Percentiles rank a stretch among this genome's conserved stretches.
phyloP scores from a whole-genome alignment of 2,888 invertebrate species.

The Hypomecis atomaria region DNA sequence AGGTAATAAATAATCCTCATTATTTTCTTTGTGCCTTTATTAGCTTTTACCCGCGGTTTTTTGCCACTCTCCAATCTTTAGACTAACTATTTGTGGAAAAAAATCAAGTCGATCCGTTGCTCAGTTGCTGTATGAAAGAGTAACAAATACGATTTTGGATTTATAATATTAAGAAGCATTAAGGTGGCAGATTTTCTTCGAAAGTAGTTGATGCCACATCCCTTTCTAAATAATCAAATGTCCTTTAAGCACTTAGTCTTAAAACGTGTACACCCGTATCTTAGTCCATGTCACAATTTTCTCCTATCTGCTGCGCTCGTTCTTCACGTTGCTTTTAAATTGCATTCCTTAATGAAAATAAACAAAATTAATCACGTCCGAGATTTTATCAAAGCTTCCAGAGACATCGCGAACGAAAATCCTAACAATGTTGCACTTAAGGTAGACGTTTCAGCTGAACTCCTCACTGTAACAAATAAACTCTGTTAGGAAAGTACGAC shows the following conservation, averaged over 20 bases:
- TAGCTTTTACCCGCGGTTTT: too few species aligned
- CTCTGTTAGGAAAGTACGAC: constrained; percentile 45
- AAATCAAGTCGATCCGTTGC: too few species aligned
- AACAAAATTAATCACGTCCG: constrained; percentile 78
- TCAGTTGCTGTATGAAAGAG: too few species aligned
- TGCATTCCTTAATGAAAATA: constrained; percentile 11
- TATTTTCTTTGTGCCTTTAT: too few species aligned
- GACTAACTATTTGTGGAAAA: too few species aligned
- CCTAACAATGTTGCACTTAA: constrained; percentile 74
- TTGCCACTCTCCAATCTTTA: too few species aligned
- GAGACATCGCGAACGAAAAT: constrained; percentile 67
- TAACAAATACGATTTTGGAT: too few species aligned
- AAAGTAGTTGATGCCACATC: too few species aligned
- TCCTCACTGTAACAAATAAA: constrained; percentile 79
- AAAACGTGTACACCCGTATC: background rate
- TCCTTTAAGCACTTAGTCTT: too few species aligned
- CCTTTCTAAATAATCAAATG: background rate
- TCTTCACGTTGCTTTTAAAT: constrained; percentile 9
- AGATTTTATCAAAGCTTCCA: constrained; percentile 68
- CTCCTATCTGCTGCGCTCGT: background rate
- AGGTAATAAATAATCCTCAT: too few species aligned
- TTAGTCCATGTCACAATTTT: background rate
- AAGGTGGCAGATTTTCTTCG: too few species aligned
- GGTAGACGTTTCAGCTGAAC: constrained; percentile 65
- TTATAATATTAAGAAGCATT: too few species aligned